These are phyloP conservation scores for Oryzias celebensis DNA, from an alignment of 2,113 vertebrate genomes.

Conservation along the genomic window DNA sequence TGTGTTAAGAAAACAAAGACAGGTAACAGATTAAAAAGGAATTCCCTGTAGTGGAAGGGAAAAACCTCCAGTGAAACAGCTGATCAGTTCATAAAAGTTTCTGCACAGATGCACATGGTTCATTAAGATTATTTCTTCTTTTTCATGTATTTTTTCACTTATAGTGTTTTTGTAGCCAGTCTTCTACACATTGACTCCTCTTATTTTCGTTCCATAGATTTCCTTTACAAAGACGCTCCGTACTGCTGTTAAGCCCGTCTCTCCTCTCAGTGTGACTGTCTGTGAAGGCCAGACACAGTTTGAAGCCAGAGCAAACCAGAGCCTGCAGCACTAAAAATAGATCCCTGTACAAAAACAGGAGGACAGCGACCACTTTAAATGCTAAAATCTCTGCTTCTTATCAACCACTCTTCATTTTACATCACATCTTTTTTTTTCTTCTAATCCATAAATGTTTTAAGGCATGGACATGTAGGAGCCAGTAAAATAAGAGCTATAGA, in stretches of 20 bases:
- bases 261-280: constrained; percentile 8
- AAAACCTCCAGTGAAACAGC: no score
- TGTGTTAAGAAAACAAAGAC: no score
- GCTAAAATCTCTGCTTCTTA: constrained; percentile 27
- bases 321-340: constrained; percentile 49
- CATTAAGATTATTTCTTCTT: no score
- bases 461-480: neutral
- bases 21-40: no score
- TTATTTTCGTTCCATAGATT: neutral
- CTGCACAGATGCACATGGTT: no score
- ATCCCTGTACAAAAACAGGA: constrained; percentile 26
- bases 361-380: constrained; percentile 22
- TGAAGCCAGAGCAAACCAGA: constrained; percentile 38
- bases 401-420: constrained; percentile 13
- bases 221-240: neutral
- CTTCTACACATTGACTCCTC: neutral
- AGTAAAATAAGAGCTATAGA: neutral
- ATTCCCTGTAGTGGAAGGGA: no score
- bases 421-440: constrained; percentile 3
- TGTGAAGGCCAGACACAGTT: constrained; percentile 39
- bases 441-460: constrained; percentile 12
- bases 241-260: constrained; percentile 1
- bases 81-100: no score
- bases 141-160: neutral
- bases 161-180: neutral